phyloP scores from a whole-genome alignment of 2,113 vertebrate species.

The Malurus melanocephalus region DNA sequence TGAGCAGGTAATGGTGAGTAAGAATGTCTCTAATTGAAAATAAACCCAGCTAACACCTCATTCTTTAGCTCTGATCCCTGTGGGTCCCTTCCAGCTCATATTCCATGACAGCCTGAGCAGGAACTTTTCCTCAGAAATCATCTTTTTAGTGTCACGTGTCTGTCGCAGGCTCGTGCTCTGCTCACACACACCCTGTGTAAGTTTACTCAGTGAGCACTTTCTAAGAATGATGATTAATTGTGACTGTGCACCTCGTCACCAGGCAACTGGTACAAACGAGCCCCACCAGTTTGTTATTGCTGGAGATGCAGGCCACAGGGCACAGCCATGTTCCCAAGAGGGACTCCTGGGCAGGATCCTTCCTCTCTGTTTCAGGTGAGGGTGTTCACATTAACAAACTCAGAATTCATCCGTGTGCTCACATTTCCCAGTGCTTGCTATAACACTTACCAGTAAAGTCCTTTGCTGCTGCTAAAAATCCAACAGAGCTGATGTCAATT shows the following conservation, averaged over 20 bases:
- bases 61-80: background rate
- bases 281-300: background rate
- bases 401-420: background rate
- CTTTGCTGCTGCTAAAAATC: background rate
- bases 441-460: background rate
- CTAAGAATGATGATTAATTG: background rate
- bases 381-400: background rate
- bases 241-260: background rate
- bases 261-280: background rate
- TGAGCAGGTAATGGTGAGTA: background rate
- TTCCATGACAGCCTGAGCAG: background rate
- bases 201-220: background rate
- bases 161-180: background rate
- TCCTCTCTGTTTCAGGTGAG: background rate
- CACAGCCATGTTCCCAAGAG: background rate
- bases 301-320: background rate
- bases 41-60: slow-evolving; percentile 1
- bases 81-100: background rate
- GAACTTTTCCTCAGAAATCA: background rate
- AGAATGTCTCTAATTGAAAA: slow-evolving; percentile 19
- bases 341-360: background rate
- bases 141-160: background rate
- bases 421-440: background rate
- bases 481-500: background rate
- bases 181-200: background rate